Evolutionary conservation across 1,140 invertebrate species (phyloP).

Genomic region (Lordiphosa stackelbergi): DNA sequence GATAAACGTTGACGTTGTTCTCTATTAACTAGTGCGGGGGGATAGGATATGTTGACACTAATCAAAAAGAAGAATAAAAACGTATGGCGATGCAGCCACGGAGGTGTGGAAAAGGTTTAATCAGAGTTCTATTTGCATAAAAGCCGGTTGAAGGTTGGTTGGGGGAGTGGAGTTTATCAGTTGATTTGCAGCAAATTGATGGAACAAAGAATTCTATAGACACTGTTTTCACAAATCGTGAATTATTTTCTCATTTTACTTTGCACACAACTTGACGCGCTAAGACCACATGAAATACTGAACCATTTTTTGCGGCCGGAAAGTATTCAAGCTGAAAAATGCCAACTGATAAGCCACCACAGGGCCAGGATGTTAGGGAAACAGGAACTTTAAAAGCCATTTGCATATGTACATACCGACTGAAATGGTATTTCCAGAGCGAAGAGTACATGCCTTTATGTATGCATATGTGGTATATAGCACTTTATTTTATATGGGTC

Average conservation of each 20-base stretch:
- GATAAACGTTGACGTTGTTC: slow-evolving; percentile 49
- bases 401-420: slow-evolving; percentile 18
- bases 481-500: slow-evolving; percentile 48
- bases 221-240: neutral
- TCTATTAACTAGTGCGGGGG: slow-evolving; percentile 9
- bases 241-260: neutral
- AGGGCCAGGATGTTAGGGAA: slow-evolving; percentile 9
- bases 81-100: slow-evolving; percentile 44
- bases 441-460: slow-evolving; percentile 1
- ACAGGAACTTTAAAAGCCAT: slow-evolving; percentile 30
- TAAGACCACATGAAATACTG: slow-evolving; percentile 42
- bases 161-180: no score
- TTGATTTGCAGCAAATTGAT: no score
- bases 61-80: slow-evolving; percentile 31
- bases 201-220: no score
- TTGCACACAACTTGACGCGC: slow-evolving; percentile 35
- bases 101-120: slow-evolving; percentile 33
- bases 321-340: slow-evolving; percentile 17
- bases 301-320: slow-evolving; percentile 17
- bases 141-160: neutral
- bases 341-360: slow-evolving; percentile 43
- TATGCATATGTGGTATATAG: neutral
- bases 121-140: slow-evolving; percentile 9
- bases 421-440: slow-evolving; percentile 1
- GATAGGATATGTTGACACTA: slow-evolving; percentile 50